These are phyloP conservation scores for Phasia obesa DNA, from an alignment of 2,888 invertebrate genomes.

Conservation along the genomic window DNA sequence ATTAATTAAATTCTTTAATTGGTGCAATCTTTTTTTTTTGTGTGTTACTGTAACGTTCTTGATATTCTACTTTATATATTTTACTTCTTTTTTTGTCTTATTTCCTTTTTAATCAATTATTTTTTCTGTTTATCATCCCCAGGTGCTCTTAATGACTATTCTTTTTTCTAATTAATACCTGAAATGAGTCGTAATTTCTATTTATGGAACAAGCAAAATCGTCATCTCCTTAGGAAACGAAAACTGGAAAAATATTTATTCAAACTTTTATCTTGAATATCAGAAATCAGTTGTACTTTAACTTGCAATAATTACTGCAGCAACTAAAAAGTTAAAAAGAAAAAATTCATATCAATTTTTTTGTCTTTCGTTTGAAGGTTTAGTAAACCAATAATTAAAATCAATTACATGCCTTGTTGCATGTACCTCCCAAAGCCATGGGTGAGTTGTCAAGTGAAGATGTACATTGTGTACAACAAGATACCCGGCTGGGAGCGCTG, in stretches of 20 bases:
- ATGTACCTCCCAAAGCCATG: conserved; percentile 59
- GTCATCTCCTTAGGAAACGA: not conserved
- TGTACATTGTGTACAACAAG: conserved; percentile 49
- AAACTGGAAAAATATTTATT: not conserved
- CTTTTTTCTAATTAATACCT: conserved; percentile 1
- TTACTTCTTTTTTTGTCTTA: too few relatives aligned
- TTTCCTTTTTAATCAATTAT: too few relatives aligned
- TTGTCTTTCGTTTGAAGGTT: conserved; percentile 8
- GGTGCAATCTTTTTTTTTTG: too few relatives aligned
- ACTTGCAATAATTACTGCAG: not conserved
- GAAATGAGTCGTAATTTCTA: not conserved
- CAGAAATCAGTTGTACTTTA: not conserved
- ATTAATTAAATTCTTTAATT: too few relatives aligned
- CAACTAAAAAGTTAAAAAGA: not conserved
- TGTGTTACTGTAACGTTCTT: too few relatives aligned
- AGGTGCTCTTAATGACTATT: not conserved
- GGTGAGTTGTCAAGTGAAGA: conserved; percentile 47
- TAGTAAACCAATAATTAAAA: conserved; percentile 61
- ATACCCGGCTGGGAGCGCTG: not conserved
- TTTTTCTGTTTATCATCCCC: not conserved
- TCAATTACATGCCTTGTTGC: conserved; percentile 69
- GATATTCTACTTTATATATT: too few relatives aligned
- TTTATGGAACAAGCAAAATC: not conserved
- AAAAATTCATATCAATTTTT: not conserved
- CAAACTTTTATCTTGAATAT: conserved; percentile 1